Percentiles rank a stretch among this genome's conserved stretches.
These are phyloP conservation scores for Rhingia campestris DNA, from an alignment of 2,888 invertebrate genomes.

Conservation along the genomic window DNA sequence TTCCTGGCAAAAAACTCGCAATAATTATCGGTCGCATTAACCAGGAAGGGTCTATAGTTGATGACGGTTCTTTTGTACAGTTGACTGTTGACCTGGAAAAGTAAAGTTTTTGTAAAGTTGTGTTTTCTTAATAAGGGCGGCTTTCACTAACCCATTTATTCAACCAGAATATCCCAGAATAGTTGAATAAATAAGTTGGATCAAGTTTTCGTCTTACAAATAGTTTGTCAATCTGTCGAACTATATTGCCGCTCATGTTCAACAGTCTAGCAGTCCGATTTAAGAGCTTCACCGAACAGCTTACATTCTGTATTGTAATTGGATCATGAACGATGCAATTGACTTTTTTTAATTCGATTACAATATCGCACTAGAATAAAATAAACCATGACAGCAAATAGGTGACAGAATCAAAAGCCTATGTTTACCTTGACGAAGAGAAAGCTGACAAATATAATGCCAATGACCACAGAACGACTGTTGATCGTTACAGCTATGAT, in stretches of 20 bases:
- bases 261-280: slow-evolving; percentile 31
- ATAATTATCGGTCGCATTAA: slow-evolving; percentile 30
- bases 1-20: slow-evolving; percentile 41
- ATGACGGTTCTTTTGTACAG: slow-evolving; percentile 11
- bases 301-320: slow-evolving; percentile 2
- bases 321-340: slow-evolving; percentile 24
- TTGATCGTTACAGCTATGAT: too few relatives aligned
- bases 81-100: neutral
- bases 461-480: too few relatives aligned
- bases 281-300: slow-evolving; percentile 12
- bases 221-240: neutral
- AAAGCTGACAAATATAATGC: too few relatives aligned
- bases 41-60: slow-evolving; percentile 11
- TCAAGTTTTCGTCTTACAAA: neutral
- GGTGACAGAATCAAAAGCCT: too few relatives aligned
- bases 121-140: too few relatives aligned
- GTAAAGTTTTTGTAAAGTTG: too few relatives aligned
- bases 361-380: neutral
- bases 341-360: neutral
- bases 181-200: too few relatives aligned
- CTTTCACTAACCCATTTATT: too few relatives aligned
- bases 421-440: too few relatives aligned
- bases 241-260: slow-evolving; percentile 22
- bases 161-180: too few relatives aligned
- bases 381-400: too few relatives aligned